A percentile compares a stretch with the other conserved stretches of the same genome.
phyloP scores from a whole-genome alignment of 2,888 invertebrate species.

The Platerodrilus igneus region DNA sequence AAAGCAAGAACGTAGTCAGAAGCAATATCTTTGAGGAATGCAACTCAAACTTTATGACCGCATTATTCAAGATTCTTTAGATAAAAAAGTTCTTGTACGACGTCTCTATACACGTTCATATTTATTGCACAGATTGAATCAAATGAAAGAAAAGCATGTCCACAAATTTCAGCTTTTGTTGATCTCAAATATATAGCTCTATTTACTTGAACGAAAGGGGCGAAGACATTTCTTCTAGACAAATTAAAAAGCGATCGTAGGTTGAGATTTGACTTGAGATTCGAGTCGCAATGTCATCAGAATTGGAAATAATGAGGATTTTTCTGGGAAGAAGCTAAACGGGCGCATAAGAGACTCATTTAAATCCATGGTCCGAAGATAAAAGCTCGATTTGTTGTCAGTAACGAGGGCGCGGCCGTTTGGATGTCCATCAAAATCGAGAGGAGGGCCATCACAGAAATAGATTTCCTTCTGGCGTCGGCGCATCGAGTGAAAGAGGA shows the following conservation, averaged over 20 bases:
- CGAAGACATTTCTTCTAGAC: slow-evolving; percentile 18
- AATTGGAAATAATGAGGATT: slow-evolving; percentile 21
- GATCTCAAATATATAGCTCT: slow-evolving; percentile 24
- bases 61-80: slow-evolving; percentile 21
- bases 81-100: slow-evolving; percentile 25
- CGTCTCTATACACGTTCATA: slow-evolving; percentile 36
- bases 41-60: slow-evolving; percentile 19
- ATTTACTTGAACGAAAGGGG: slow-evolving; percentile 19
- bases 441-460: slow-evolving; percentile 48
- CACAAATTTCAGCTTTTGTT: slow-evolving; percentile 26
- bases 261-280: slow-evolving; percentile 21
- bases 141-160: slow-evolving; percentile 26
- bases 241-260: slow-evolving; percentile 24
- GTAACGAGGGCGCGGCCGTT: slow-evolving; percentile 46
- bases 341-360: slow-evolving; percentile 27
- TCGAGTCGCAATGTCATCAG: slow-evolving; percentile 22
- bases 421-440: slow-evolving; percentile 50
- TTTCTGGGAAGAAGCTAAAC: slow-evolving; percentile 21
- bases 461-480: slow-evolving; percentile 40
- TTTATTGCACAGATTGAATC: slow-evolving; percentile 36
- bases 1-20: slow-evolving; percentile 15
- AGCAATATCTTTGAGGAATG: slow-evolving; percentile 18
- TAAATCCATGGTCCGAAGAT: slow-evolving; percentile 31
- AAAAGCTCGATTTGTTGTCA: slow-evolving; percentile 25
- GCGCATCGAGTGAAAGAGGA: slow-evolving; percentile 26